Evolutionary conservation across 2,113 vertebrate genomes (phyloP).

Genomic region (Hemiprocne comata): DNA sequence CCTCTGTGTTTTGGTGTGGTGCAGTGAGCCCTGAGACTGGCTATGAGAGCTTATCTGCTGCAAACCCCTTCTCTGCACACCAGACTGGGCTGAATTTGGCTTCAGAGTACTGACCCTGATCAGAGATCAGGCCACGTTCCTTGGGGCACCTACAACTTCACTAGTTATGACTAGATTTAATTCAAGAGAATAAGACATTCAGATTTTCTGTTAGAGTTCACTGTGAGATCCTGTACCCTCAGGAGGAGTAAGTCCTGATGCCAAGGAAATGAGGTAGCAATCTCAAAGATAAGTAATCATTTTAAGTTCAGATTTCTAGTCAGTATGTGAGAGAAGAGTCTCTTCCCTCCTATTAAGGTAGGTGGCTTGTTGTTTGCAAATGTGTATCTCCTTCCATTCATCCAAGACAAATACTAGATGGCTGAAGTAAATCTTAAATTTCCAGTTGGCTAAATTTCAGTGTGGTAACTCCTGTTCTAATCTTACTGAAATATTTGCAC

Average conservation of each 20-base stretch:
- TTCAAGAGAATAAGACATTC: background rate
- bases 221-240: background rate
- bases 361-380: background rate
- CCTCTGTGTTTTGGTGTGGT: background rate
- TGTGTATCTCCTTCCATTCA: background rate
- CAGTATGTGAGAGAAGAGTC: background rate
- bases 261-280: background rate
- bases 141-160: background rate
- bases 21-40: background rate
- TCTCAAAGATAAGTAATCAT: background rate
- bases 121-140: too few species aligned
- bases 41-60: fast-evolving
- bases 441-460: background rate
- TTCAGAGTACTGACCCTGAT: background rate
- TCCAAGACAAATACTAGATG: background rate
- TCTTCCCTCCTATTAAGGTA: background rate
- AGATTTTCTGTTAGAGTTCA: fast-evolving
- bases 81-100: background rate
- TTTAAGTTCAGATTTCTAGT: background rate
- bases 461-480: background rate
- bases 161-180: background rate
- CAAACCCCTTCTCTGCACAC: background rate
- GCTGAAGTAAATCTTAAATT: background rate
- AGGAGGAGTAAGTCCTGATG: background rate
- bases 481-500: background rate